Evolutionary conservation across 2,113 vertebrate species (phyloP).

Genomic region (Pangasianodon gigas): DNA sequence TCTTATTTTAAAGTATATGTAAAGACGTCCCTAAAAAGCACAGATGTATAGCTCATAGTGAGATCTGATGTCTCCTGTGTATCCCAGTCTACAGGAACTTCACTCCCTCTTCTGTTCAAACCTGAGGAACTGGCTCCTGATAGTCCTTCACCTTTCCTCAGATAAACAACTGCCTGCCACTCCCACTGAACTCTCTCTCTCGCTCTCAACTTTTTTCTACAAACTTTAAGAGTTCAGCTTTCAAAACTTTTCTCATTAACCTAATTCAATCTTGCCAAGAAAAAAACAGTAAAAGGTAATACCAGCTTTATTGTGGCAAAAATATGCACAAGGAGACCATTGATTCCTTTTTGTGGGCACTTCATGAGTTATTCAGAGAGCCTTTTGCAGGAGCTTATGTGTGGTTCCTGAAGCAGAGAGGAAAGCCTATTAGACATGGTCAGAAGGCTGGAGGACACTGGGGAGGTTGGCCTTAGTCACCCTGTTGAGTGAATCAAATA

Average conservation of each 20-base stretch:
- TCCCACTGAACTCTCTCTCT: background rate
- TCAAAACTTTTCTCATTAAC: slow-evolving; percentile 37
- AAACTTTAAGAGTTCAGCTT: slow-evolving; percentile 5
- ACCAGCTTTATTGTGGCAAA: slow-evolving; percentile 54
- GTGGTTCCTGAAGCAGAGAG: slow-evolving; percentile 19
- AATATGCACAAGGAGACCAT: slow-evolving; percentile 59
- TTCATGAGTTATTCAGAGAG: slow-evolving; percentile 58
- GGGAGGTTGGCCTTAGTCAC: background rate
- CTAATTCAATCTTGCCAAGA: slow-evolving; percentile 36
- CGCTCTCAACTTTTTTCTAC: background rate
- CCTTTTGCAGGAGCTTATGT: slow-evolving; percentile 27
- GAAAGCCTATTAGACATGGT: slow-evolving; percentile 20
- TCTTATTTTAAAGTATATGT: background rate
- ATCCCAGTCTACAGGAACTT: background rate
- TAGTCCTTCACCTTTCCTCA: background rate
- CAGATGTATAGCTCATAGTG: background rate
- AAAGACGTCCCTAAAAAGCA: background rate
- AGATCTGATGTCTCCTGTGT: background rate
- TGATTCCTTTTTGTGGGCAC: slow-evolving; percentile 48
- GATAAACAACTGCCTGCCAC: background rate
- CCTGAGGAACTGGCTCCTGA: slow-evolving; percentile 18
- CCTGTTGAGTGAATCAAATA: background rate
- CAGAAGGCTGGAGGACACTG: background rate
- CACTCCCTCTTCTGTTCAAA: background rate
- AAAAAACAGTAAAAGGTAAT: slow-evolving; percentile 18